These are phyloP conservation scores for Euzophera pinguis DNA, from an alignment of 2,888 invertebrate species.

Conservation along the genomic window DNA sequence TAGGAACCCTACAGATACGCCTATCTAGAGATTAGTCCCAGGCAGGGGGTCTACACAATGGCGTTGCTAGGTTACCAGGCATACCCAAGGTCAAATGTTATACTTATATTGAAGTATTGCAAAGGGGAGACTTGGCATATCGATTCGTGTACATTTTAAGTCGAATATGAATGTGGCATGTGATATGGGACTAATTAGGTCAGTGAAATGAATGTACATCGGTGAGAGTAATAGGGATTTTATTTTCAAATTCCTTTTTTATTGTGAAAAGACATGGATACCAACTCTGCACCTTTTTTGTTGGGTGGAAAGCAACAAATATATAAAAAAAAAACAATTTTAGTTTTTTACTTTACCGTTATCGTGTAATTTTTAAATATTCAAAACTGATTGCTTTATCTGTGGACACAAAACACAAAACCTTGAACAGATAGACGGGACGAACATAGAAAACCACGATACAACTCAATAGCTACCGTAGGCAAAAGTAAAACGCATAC, in stretches of 20 bases:
- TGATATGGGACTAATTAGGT: slow-evolving; percentile 19
- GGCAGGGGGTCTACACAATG: slow-evolving; percentile 62
- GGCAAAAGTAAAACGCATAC: too few relatives aligned
- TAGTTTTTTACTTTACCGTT: too few relatives aligned
- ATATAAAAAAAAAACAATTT: too few relatives aligned
- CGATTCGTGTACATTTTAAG: slow-evolving; percentile 39
- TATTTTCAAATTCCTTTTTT: background rate
- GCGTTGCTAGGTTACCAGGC: slow-evolving; percentile 74
- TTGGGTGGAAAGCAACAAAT: too few relatives aligned
- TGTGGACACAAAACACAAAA: too few relatives aligned
- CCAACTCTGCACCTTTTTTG: too few relatives aligned
- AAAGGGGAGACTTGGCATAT: slow-evolving; percentile 47
- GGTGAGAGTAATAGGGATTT: background rate
- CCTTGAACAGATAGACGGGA: too few relatives aligned
- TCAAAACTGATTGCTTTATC: too few relatives aligned
- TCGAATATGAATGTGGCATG: slow-evolving; percentile 21
- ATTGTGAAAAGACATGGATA: background rate
- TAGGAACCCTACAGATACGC: slow-evolving; percentile 69
- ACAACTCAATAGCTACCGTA: too few relatives aligned
- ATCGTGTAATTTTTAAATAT: too few relatives aligned
- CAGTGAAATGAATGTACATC: background rate
- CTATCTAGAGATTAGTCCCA: slow-evolving; percentile 60
- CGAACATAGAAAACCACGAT: too few relatives aligned
- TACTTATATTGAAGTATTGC: slow-evolving; percentile 49
- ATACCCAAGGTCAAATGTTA: slow-evolving; percentile 73